Percentiles rank a stretch among this genome's conserved stretches.
phyloP scores from a whole-genome alignment of 2,888 invertebrate genomes.

The Andrena trimmerana region DNA sequence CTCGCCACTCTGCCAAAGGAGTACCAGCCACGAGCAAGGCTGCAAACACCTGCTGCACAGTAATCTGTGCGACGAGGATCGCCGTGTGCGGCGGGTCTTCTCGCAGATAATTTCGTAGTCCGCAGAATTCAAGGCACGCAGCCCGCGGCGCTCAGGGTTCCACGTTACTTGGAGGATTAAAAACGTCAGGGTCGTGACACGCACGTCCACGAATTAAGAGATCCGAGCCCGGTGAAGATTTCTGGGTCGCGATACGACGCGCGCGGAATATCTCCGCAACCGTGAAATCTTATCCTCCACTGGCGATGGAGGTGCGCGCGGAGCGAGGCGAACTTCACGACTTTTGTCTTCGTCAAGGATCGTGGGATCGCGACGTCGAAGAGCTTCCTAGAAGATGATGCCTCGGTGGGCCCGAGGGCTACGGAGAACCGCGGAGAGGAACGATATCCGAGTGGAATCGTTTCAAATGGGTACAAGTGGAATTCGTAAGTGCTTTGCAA shows the following conservation, averaged over 20 bases:
- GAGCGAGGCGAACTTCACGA: slow-evolving; percentile 14
- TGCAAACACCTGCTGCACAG: neutral
- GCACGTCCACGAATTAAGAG: slow-evolving; percentile 45
- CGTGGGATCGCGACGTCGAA: slow-evolving; percentile 30
- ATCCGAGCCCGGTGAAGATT: slow-evolving; percentile 39
- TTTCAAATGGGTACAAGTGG: neutral
- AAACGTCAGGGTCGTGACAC: slow-evolving; percentile 10
- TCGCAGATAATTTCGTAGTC: slow-evolving; percentile 22
- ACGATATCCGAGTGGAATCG: neutral
- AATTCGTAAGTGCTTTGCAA: neutral
- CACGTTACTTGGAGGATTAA: slow-evolving; percentile 32
- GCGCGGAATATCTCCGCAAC: slow-evolving; percentile 33
- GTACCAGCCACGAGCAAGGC: neutral
- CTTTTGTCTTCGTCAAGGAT: slow-evolving; percentile 44
- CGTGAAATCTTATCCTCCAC: slow-evolving; percentile 42
- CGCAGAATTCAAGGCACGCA: slow-evolving; percentile 34
- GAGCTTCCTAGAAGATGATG: slow-evolving; percentile 28
- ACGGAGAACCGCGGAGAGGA: neutral
- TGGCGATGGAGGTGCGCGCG: slow-evolving; percentile 5
- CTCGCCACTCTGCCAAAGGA: too few relatives aligned
- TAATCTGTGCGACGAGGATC: neutral
- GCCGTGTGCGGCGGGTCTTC: neutral
- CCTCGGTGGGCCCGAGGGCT: slow-evolving; percentile 13
- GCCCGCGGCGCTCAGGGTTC: neutral
- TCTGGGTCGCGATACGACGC: slow-evolving; percentile 46